phyloP scores from a whole-genome alignment of 1,140 invertebrate genomes.

The Drosophila tropicalis region DNA sequence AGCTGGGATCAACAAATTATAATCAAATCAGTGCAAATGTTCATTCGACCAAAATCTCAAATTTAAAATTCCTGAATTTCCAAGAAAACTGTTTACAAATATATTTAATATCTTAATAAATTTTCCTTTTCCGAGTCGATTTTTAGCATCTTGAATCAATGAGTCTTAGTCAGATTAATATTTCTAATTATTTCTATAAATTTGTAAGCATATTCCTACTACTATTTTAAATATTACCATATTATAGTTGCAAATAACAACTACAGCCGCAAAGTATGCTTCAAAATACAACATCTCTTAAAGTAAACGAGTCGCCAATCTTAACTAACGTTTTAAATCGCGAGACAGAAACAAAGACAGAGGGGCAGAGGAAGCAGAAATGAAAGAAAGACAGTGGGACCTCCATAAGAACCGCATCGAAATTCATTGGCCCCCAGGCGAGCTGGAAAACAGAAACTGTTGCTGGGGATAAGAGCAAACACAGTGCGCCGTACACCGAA shows the following conservation, averaged over 20 bases:
- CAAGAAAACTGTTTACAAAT: too few relatives aligned
- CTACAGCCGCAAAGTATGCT: slow-evolving; percentile 19
- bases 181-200: too few relatives aligned
- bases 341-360: background rate
- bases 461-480: slow-evolving; percentile 31
- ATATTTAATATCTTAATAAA: too few relatives aligned
- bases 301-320: slow-evolving; percentile 24
- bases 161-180: too few relatives aligned
- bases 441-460: background rate
- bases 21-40: too few relatives aligned
- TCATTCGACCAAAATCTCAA: too few relatives aligned
- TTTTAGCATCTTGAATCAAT: too few relatives aligned
- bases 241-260: background rate
- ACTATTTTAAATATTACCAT: background rate
- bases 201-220: too few relatives aligned
- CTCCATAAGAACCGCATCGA: slow-evolving; percentile 7
- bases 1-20: too few relatives aligned
- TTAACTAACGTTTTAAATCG: slow-evolving; percentile 3
- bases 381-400: background rate
- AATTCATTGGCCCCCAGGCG: slow-evolving; percentile 5
- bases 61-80: too few relatives aligned
- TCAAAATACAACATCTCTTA: background rate
- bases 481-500: slow-evolving; percentile 21
- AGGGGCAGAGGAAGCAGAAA: background rate
- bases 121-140: too few relatives aligned